Base-by-base conservation (phyloP, 2,888 invertebrate species). In the Limnephilus auricula region DNA sequence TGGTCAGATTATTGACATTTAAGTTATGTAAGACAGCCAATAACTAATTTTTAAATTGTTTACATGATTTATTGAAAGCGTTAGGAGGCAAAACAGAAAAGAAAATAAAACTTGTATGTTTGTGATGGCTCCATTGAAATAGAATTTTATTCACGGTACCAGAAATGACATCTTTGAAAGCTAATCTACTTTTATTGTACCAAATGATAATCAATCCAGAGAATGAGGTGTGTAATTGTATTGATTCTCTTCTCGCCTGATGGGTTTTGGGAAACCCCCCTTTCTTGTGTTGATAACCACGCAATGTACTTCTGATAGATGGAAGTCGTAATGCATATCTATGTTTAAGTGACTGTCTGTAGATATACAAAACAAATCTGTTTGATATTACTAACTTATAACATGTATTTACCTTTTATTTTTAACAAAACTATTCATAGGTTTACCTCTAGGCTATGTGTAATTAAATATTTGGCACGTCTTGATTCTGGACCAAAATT, bases 401-500 rank as follows among this genome's bases (percentile, higher is more conserved):
- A 89, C 45, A 89, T 89, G 18, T 89, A 89, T 89, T 87, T 89
- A 89, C 40, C 65, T 87, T 87, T 87, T 87, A 87, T 87, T 45
- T 87, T 87, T 65, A 87, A 87, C 65, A 80, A 40, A 89, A 86
- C 45, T 79, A 82, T 86, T 90, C 90, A 90, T 91, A 91, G 91
- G 87, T 91, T 50, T 91, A 83, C 82, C 82, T 91, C 82, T 91
- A 92, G 89, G 91, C 80, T 92, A 87, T 79, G 31, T 91, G 85
- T 91, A 89, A 89, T 82, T 40, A 91, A 79, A 79, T 79, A 85
- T 92, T 92, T 90, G 90, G 90, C 88, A 92, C 87, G 88, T 92
- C 92, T 92, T 90, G 84, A 93, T 93, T 92, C 93, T 93, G 93
- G 93, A 93, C 93, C 93, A 93, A 93, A 92, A 91, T 90, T 90